phyloP scores from a whole-genome alignment of 2,888 invertebrate species.

The Acanthococcus lagerstroemiae region DNA sequence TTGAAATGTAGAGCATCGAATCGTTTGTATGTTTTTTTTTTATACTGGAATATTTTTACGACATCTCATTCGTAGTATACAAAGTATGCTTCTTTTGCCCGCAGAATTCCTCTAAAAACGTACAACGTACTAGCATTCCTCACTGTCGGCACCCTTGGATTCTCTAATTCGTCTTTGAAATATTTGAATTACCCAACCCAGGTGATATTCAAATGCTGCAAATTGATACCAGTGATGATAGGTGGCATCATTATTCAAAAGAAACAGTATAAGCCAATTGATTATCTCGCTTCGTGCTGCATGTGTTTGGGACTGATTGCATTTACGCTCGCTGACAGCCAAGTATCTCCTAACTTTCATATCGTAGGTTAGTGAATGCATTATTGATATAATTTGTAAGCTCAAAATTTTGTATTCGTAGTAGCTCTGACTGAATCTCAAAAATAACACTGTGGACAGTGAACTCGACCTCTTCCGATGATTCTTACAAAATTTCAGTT shows the following conservation, averaged over 20 bases:
- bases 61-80: neutral
- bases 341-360: slow-evolving; percentile 51
- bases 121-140: slow-evolving; percentile 74
- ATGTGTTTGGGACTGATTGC: slow-evolving; percentile 85
- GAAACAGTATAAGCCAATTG: slow-evolving; percentile 71
- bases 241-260: slow-evolving; percentile 88
- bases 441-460: no score
- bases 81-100: no score
- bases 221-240: slow-evolving; percentile 87
- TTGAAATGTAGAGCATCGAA: slow-evolving; percentile 43
- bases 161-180: slow-evolving; percentile 87
- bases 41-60: neutral
- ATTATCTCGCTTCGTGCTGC: slow-evolving; percentile 69
- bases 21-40: slow-evolving; percentile 27
- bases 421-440: no score
- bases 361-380: slow-evolving; percentile 44
- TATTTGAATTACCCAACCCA: slow-evolving; percentile 89
- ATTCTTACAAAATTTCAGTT: no score
- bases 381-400: neutral
- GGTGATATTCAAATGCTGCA: slow-evolving; percentile 95
- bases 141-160: slow-evolving; percentile 90
- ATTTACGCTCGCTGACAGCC: slow-evolving; percentile 72
- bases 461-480: no score
- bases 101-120: slow-evolving; percentile 70
- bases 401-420: neutral